These are phyloP conservation scores for Tachyglossus aculeatus DNA, from an alignment of 2,797 vertebrate genomes.

Conservation along the genomic window DNA sequence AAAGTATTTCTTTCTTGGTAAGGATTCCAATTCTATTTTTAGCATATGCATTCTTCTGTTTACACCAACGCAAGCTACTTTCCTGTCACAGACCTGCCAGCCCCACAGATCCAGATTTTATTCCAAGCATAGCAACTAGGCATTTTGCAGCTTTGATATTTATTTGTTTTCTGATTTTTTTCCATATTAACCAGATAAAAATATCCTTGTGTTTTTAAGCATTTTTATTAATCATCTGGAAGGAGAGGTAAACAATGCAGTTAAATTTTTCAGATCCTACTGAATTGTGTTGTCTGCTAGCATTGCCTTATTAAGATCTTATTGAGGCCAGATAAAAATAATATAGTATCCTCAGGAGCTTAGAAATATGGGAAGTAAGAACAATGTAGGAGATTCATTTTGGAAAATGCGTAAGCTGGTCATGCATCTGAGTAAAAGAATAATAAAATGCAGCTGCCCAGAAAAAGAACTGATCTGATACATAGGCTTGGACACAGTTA, in stretches of 20 bases:
- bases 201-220: not conserved
- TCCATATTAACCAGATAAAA: not conserved
- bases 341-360: not conserved
- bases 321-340: not conserved
- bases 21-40: not conserved
- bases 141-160: not conserved
- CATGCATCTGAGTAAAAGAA: too few species aligned
- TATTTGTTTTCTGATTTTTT: not conserved
- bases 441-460: not conserved
- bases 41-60: conserved; percentile 4
- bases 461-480: not conserved
- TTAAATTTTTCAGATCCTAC: not conserved
- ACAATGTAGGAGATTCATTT: too few species aligned
- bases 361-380: not conserved
- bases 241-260: not conserved
- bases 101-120: not conserved
- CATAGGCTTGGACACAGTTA: too few species aligned
- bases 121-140: not conserved
- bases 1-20: conserved; percentile 4
- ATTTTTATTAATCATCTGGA: conserved; percentile 2
- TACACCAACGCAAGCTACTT: not conserved
- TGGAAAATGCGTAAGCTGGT: too few species aligned
- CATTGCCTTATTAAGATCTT: not conserved
- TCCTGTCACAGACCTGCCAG: not conserved
- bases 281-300: not conserved